Percentiles rank a stretch among this genome's conserved stretches.
Conservation (phyloP, 2,797 vertebrate genomes). For the Sebastes cheni region DNA sequence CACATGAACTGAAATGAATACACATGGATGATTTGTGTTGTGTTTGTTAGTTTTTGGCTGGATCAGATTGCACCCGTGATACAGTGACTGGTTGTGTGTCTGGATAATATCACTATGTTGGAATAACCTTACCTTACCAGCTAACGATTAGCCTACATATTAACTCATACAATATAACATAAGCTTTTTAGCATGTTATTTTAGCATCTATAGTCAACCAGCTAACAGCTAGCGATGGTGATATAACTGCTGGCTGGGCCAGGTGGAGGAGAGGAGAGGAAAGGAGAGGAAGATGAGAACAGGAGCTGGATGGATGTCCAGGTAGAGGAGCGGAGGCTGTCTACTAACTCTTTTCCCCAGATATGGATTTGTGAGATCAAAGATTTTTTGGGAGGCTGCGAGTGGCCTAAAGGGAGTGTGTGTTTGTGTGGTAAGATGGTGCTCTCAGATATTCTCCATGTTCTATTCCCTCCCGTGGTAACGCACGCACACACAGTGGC, state of each 20-base stretch:
- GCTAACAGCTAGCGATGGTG: not conserved
- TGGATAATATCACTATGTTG: not conserved
- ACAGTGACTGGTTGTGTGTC: not conserved
- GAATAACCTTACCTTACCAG: not conserved
- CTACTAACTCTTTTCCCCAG: not conserved
- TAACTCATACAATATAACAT: not conserved
- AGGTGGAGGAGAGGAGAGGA: not conserved
- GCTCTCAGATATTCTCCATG: constrained; percentile 19
- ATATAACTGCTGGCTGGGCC: not conserved
- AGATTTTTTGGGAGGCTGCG: not conserved
- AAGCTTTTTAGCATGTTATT: not conserved
- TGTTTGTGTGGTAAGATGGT: not conserved
- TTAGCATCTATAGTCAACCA: not conserved
- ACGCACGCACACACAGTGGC: not conserved
- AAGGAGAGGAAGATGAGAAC: not conserved
- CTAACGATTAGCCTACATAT: not conserved
- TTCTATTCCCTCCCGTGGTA: not conserved
- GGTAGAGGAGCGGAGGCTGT: not conserved
- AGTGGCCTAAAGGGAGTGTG: constrained; percentile 16
- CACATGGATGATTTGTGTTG: not conserved
- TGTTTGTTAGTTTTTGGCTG: not conserved
- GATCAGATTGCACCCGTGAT: not conserved
- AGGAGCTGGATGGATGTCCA: not conserved
- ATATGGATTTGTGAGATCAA: constrained; percentile 42
- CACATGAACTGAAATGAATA: not conserved